These are phyloP conservation scores for Schlechtendalia chinensis DNA, from an alignment of 1,140 invertebrate species.

Conservation along the genomic window DNA sequence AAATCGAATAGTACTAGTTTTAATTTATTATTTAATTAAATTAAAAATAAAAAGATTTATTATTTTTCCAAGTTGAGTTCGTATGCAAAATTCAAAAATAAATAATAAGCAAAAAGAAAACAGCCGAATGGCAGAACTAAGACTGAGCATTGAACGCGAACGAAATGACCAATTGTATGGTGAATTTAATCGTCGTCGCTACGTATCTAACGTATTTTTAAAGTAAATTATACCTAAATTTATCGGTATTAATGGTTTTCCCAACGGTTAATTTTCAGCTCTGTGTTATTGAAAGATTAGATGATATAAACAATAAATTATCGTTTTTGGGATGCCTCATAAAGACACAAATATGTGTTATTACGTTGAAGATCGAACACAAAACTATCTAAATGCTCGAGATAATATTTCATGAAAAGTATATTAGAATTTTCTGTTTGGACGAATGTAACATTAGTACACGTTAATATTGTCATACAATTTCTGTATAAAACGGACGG, in stretches of 20 bases:
- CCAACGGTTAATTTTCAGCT: background rate
- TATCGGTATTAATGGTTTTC: constrained; percentile 22
- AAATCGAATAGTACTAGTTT: background rate
- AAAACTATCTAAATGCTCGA: no score
- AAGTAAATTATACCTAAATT: constrained; percentile 24
- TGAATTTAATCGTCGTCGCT: background rate
- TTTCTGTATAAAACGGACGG: no score
- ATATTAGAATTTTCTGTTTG: no score
- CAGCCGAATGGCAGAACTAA: constrained; percentile 7
- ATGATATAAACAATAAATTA: no score
- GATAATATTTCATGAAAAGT: no score
- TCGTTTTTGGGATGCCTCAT: no score
- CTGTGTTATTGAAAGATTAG: background rate
- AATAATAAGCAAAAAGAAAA: background rate
- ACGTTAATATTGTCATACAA: no score
- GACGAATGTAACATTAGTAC: no score
- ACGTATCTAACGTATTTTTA: background rate
- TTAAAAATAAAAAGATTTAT: background rate
- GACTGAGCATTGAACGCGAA: background rate
- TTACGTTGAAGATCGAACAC: no score
- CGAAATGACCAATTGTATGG: background rate
- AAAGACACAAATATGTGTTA: no score
- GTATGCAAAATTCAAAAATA: background rate
- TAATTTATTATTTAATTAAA: background rate
- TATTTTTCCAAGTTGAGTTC: background rate